Percentiles rank a stretch among this genome's conserved stretches.
phyloP scores from a whole-genome alignment of 2,113 vertebrate genomes.

The Myrmecophaga tridactyla region DNA sequence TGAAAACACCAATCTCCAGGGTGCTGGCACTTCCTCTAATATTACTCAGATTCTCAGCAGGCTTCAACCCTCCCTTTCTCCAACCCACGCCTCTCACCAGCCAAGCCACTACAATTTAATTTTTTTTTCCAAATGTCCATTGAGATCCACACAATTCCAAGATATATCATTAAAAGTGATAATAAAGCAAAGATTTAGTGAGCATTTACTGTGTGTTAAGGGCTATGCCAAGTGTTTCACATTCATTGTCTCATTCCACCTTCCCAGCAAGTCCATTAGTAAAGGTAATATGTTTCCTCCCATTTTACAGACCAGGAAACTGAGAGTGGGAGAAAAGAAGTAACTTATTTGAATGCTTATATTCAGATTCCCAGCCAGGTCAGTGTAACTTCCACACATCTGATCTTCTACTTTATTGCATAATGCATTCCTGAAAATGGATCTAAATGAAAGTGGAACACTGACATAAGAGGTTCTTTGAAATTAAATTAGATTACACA shows the following conservation, averaged over 20 bases:
- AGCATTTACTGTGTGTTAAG: not conserved
- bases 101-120: not conserved
- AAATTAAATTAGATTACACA: not conserved
- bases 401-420: not conserved
- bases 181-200: not conserved
- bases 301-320: not conserved
- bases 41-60: conserved; percentile 42
- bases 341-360: not conserved
- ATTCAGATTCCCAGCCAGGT: not conserved
- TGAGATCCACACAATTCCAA: not conserved
- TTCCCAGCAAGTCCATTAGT: not conserved
- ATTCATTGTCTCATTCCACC: not conserved
- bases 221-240: not conserved
- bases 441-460: not conserved
- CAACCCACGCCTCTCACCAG: not conserved
- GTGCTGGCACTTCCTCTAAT: conserved; percentile 50
- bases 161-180: not conserved
- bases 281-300: not conserved
- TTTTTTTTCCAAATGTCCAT: not conserved
- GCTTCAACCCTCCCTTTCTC: not conserved
- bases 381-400: not conserved
- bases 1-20: conserved; percentile 37
- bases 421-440: not conserved
- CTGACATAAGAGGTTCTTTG: not conserved
- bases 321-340: not conserved